Percentiles rank a stretch among this genome's conserved stretches.
Evolutionary conservation across 2,113 vertebrate genomes (phyloP).

Genomic region (Saccopteryx bilineata): DNA sequence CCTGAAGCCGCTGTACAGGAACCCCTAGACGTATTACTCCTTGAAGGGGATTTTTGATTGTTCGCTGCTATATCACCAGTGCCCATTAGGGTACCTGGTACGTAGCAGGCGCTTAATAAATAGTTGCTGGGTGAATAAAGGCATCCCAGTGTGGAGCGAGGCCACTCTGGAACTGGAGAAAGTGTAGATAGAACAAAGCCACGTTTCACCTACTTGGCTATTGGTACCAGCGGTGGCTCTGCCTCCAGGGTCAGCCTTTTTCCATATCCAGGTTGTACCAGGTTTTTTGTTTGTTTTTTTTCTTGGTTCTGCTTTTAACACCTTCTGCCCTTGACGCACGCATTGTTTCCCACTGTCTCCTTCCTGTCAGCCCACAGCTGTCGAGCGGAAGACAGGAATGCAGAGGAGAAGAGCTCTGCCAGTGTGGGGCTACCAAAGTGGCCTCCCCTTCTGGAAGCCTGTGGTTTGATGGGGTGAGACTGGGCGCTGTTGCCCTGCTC

Average conservation of each 20-base stretch:
- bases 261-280: background rate
- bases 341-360: too few relatives aligned
- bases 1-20: background rate
- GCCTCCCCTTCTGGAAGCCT: background rate
- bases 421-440: background rate
- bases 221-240: background rate
- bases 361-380: background rate
- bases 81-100: background rate
- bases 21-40: background rate
- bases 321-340: background rate
- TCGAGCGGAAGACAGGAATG: background rate
- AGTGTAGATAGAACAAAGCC: background rate
- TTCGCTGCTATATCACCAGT: background rate
- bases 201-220: background rate
- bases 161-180: background rate
- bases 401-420: background rate
- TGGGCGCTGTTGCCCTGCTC: background rate
- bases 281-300: background rate
- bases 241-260: background rate
- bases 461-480: fast-evolving
- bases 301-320: background rate
- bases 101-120: background rate
- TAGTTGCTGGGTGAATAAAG: background rate
- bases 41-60: background rate
- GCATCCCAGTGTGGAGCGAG: background rate